Evolutionary conservation across 2,888 invertebrate species (phyloP), one percentile per base, ranked within the genome.

Genomic region (Rhagonycha lutea): DNA sequence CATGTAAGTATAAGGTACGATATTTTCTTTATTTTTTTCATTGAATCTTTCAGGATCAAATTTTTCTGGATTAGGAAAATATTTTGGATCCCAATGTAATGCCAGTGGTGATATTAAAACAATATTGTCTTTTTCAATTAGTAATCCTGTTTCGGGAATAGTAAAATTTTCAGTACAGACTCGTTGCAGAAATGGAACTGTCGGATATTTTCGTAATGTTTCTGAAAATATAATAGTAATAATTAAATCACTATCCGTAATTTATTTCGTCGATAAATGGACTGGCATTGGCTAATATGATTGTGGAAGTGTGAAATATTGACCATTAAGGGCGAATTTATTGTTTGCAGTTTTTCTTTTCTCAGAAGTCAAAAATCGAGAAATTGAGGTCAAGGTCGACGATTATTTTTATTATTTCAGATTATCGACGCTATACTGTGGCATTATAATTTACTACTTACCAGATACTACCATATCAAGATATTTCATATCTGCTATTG

Each of bases 391-490:
- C n/a, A n/a, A n/a, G n/a, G n/a, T n/a, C n/a, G n/a, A n/a, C n/a
- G n/a, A n/a, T n/a, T n/a, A n/a, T n/a, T n/a, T n/a, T n/a, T n/a
- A n/a, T n/a, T n/a, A n/a, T n/a, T n/a, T n/a, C n/a, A n/a, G n/a
- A n/a, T n/a, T n/a, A n/a, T n/a, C n/a, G n/a, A n/a, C n/a, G n/a
- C n/a, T n/a, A n/a, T n/a, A n/a, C n/a, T n/a, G n/a, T 24, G 4
- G 24, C 4, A 24, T 24, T 24, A 32, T 12, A 29, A 29, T 29
- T 9, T 10, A 29, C 9, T 29, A 32, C 47, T n/a, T 85, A 88
- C 89, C 89, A 77, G 84, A 84, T 0, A 90, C 80, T 1, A 90
- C 89, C 85, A 88, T 88, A 70, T 90, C 89, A 79, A 91, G 81
- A 79, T 90, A 91, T 11, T 86, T 85, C 89, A 91, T 88, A 28